Evolutionary conservation across 1,140 invertebrate species (phyloP).

Genomic region (Cydia pomonella): DNA sequence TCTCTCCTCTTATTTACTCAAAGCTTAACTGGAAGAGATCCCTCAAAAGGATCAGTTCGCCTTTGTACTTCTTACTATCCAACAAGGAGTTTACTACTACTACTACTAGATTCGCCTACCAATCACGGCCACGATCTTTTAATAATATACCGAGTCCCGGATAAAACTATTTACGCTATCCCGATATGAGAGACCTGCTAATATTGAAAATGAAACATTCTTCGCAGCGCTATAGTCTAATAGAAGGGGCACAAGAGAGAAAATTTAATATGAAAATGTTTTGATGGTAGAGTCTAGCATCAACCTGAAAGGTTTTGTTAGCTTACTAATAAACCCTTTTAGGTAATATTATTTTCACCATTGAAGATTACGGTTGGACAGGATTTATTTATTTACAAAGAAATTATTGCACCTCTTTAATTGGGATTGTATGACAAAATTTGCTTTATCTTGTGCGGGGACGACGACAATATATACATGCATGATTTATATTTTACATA

Average conservation of each 20-base stretch:
- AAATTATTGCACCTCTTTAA: too few species aligned
- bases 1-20: too few species aligned
- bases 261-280: constrained; percentile 26
- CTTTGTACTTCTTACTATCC: too few species aligned
- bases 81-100: too few species aligned
- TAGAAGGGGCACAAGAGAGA: constrained; percentile 18
- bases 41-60: too few species aligned
- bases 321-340: background rate
- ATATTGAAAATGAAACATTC: constrained; percentile 33
- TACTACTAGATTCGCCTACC: too few species aligned
- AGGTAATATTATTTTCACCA: background rate
- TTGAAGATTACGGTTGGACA: background rate
- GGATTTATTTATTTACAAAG: too few species aligned
- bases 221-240: constrained; percentile 17
- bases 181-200: constrained; percentile 23
- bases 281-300: background rate
- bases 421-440: too few species aligned
- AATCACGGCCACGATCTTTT: background rate
- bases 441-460: too few species aligned
- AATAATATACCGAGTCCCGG: background rate
- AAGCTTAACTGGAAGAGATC: too few species aligned
- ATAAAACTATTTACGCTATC: constrained; percentile 25
- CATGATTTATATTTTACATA: too few species aligned
- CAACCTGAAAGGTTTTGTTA: background rate
- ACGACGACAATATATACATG: too few species aligned